Evolutionary conservation across 2,797 vertebrate genomes (phyloP), one percentile per base, ranked within the genome.

Genomic region (Aratinga solstitialis): DNA sequence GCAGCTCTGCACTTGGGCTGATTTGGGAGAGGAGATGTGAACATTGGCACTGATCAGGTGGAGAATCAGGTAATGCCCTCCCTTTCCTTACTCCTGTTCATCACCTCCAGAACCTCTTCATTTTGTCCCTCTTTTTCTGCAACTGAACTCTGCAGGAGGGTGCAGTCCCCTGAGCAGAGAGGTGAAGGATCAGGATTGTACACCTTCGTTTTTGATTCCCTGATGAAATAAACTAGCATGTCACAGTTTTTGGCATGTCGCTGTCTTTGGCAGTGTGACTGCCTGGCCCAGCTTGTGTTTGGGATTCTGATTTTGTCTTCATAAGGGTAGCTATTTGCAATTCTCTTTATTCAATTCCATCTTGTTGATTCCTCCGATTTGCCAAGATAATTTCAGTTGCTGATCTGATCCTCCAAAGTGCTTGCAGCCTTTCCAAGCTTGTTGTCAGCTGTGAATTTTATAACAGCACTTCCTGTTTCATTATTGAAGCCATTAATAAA

Each of bases 401-500:
- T 84, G 67, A 94, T 77, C 65, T 80, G 84, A 89, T 84, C 38
- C 75, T 90, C 36, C 51, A 29, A 68, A 84, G 61, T 56, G 17
- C 40, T 81, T 72, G 30, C 72, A 91, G 83, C 73, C 73, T 83
- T 94, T 93, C 87, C 81, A 90, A 75, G 82, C 34, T 29, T 85
- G 51, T 56, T 85, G 66, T 87, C 87, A 92, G 77, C 72, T 87
- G 68, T 66, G 54, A 76, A 71, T 93, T 92, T 94, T 87, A 6
- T 72, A 91, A 85, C 53, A 74, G 48, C 72, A 53, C 34, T 91
- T 93, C 36, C 45, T 87, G 48, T 89, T 85, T 87, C 58, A 80
- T 92, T 87, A 89, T 65, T 42, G 68, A 68, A 87, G n/a, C 42
- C 30, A 85, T 81, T 91, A 93, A 89, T 75, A 91, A 83, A 94